phyloP scores from a whole-genome alignment of 2,888 invertebrate species.

The Rhingia campestris region DNA sequence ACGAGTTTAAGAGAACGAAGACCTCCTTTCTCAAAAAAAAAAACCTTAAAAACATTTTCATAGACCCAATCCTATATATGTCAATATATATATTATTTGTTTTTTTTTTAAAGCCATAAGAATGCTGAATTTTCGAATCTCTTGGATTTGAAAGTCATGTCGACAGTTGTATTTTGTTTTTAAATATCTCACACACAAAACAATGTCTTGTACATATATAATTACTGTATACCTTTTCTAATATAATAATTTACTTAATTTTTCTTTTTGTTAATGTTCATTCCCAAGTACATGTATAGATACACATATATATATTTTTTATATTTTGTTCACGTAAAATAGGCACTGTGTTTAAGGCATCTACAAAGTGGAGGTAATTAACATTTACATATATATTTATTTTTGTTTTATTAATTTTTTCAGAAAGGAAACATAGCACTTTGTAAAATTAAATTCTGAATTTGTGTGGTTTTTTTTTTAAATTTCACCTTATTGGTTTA shows the following conservation, averaged over 20 bases:
- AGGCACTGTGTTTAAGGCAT: slow-evolving; percentile 94
- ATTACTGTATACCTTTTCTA: slow-evolving; percentile 12
- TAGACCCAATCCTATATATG: no score
- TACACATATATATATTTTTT: slow-evolving; percentile 30
- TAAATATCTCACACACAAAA: neutral
- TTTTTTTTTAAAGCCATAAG: no score
- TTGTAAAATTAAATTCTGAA: slow-evolving; percentile 53
- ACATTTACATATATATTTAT: slow-evolving; percentile 68
- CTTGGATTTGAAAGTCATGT: no score
- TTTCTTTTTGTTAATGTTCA: slow-evolving; percentile 24
- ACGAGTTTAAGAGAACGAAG: no score
- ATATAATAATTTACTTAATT: slow-evolving; percentile 26
- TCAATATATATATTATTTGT: no score
- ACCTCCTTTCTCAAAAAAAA: no score
- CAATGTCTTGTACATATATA: neutral
- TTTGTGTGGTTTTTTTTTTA: slow-evolving; percentile 60
- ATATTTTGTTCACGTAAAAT: slow-evolving; percentile 79
- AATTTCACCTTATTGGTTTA: no score
- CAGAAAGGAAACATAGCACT: slow-evolving; percentile 46
- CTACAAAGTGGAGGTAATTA: slow-evolving; percentile 87
- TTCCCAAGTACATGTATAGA: slow-evolving; percentile 53
- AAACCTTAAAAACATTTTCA: no score
- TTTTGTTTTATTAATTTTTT: slow-evolving; percentile 38
- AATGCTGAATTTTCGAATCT: no score
- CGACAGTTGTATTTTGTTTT: no score